Evolutionary conservation across 2,888 invertebrate species (phyloP).

Genomic region (Spilarctia lutea): DNA sequence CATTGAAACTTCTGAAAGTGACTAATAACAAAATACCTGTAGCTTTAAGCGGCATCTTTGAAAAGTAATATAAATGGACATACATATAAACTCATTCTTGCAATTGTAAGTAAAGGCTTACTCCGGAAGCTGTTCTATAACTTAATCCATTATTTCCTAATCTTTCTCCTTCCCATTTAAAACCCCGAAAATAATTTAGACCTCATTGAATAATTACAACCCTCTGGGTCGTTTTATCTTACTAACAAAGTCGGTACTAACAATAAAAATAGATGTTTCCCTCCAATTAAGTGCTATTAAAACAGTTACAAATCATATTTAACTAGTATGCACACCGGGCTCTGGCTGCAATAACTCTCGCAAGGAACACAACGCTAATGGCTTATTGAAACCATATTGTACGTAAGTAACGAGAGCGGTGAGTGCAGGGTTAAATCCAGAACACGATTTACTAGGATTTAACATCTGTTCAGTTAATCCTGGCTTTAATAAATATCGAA

Average conservation of each 20-base stretch:
- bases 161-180: conserved; percentile 7
- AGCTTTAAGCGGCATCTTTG: background rate
- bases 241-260: conserved; percentile 35
- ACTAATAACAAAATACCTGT: background rate
- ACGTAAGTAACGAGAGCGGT: conserved; percentile 46
- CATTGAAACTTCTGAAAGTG: background rate
- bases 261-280: conserved; percentile 54
- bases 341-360: conserved; percentile 53
- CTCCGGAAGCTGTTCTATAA: background rate
- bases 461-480: conserved; percentile 54
- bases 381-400: conserved; percentile 64
- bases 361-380: conserved; percentile 54
- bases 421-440: conserved; percentile 35
- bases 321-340: conserved; percentile 48
- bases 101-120: background rate
- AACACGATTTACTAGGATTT: conserved; percentile 44
- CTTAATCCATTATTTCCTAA: conserved; percentile 3
- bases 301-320: conserved; percentile 59
- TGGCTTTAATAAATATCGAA: conserved; percentile 48
- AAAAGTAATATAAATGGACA: background rate
- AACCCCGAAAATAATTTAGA: conserved; percentile 19
- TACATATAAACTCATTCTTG: background rate
- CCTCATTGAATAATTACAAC: conserved; percentile 26
- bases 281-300: conserved; percentile 58
- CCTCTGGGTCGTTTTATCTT: conserved; percentile 26